Conservation (phyloP, 2,888 invertebrate genomes). For the Neoitamus cyanurus region DNA sequence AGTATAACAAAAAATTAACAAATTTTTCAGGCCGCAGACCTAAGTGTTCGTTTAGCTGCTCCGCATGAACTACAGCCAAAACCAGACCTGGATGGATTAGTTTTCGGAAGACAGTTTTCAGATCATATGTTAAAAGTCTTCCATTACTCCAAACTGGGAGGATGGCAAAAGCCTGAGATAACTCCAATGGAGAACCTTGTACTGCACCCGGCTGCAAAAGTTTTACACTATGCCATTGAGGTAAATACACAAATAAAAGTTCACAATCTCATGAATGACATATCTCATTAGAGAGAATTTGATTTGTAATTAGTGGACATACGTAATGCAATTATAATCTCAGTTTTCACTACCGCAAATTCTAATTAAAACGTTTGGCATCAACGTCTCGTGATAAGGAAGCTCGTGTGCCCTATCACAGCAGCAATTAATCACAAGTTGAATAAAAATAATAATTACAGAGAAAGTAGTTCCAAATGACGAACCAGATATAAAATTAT, state of each 20-base stretch:
- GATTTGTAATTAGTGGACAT: too few relatives aligned
- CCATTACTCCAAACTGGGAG: slow-evolving; percentile 84
- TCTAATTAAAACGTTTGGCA: background rate
- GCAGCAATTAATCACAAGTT: background rate
- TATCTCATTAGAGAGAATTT: too few relatives aligned
- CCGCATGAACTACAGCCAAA: slow-evolving; percentile 83
- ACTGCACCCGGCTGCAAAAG: slow-evolving; percentile 97
- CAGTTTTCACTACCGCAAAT: background rate
- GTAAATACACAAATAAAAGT: slow-evolving; percentile 69
- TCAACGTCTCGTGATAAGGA: background rate
- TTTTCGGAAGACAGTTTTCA: slow-evolving; percentile 93
- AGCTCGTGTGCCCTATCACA: background rate
- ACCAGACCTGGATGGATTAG: slow-evolving; percentile 81
- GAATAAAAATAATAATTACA: background rate
- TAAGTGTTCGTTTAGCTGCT: slow-evolving; percentile 78
- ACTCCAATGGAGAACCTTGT: slow-evolving; percentile 88
- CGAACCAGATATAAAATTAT: background rate
- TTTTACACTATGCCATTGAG: slow-evolving; percentile 94
- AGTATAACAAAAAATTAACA: background rate
- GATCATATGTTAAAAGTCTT: slow-evolving; percentile 96
- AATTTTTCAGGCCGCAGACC: slow-evolving; percentile 74
- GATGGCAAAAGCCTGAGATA: slow-evolving; percentile 94
- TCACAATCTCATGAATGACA: background rate
- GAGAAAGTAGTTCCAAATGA: background rate
- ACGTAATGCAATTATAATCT: too few relatives aligned